phyloP scores from a whole-genome alignment of 2,113 vertebrate species.

The Salvelinus sp. region DNA sequence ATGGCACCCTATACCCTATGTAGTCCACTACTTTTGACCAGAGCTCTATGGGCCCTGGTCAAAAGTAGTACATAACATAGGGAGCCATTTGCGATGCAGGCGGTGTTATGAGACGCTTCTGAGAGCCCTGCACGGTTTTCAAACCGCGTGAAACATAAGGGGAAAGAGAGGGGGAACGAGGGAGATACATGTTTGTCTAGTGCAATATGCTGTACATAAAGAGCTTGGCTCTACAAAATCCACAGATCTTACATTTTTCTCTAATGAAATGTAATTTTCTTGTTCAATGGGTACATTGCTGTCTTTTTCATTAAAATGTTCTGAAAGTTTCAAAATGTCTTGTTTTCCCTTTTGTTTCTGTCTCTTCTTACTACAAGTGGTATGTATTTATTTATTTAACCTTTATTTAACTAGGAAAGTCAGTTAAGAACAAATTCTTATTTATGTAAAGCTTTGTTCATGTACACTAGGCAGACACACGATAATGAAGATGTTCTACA shows the following conservation, averaged over 20 bases:
- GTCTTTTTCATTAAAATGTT: constrained; percentile 70
- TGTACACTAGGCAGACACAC: neutral
- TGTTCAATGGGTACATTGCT: constrained; percentile 74
- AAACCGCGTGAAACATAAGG: constrained; percentile 35
- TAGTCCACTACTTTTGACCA: too few species aligned
- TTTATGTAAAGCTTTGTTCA: neutral
- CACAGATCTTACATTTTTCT: constrained; percentile 66
- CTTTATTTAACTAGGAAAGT: too few species aligned
- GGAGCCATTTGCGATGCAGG: constrained; percentile 53
- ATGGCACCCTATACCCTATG: too few species aligned
- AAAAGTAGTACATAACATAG: too few species aligned
- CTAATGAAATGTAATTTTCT: constrained; percentile 57
- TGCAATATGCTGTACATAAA: constrained; percentile 78
- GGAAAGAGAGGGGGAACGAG: constrained; percentile 42
- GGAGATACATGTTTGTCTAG: constrained; percentile 60
- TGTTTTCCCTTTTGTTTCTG: constrained; percentile 26
- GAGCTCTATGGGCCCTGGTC: too few species aligned
- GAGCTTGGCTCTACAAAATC: constrained; percentile 73
- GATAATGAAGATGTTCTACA: neutral
- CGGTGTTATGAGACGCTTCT: constrained; percentile 67
- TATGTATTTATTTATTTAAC: neutral
- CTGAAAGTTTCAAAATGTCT: constrained; percentile 44
- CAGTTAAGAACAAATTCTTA: too few species aligned
- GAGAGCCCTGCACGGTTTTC: constrained; percentile 47
- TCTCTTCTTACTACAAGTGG: neutral